phyloP scores from a whole-genome alignment of 2,888 invertebrate genomes.

The Harpalus rubripes region DNA sequence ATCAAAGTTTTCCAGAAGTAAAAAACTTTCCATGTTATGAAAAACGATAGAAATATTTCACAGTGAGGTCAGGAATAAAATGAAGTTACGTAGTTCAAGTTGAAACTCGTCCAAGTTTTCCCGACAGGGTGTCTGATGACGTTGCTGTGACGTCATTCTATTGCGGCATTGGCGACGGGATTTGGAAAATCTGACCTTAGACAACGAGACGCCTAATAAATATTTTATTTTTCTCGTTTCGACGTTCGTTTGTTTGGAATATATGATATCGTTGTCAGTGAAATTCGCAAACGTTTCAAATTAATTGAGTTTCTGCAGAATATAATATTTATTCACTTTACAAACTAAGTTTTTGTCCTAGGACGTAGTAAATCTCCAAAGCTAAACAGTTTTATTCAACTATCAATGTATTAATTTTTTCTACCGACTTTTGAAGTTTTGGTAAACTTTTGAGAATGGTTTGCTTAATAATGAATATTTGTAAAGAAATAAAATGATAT shows the following conservation, averaged over 20 bases:
- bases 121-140: slow-evolving; percentile 33
- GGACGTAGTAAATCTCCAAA: no score
- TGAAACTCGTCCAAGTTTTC: slow-evolving; percentile 58
- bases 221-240: slow-evolving; percentile 47
- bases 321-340: no score
- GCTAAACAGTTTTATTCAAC: no score
- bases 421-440: no score
- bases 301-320: no score
- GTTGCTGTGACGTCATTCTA: slow-evolving; percentile 39
- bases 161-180: slow-evolving; percentile 28
- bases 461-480: no score
- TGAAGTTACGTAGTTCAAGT: slow-evolving; percentile 52
- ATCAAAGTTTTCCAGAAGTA: not conserved
- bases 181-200: slow-evolving; percentile 3
- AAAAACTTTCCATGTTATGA: not conserved
- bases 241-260: slow-evolving; percentile 15
- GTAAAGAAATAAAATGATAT: no score
- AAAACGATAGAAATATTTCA: slow-evolving; percentile 19
- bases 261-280: not conserved
- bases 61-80: slow-evolving; percentile 13
- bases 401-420: no score
- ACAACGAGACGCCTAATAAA: slow-evolving; percentile 41
- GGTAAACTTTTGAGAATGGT: no score
- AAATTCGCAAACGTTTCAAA: no score
- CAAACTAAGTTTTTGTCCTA: no score